Evolutionary conservation across 2,113 vertebrate species (phyloP), one percentile per base, ranked within the genome.

Genomic region (Malurus alboscapulatus): DNA sequence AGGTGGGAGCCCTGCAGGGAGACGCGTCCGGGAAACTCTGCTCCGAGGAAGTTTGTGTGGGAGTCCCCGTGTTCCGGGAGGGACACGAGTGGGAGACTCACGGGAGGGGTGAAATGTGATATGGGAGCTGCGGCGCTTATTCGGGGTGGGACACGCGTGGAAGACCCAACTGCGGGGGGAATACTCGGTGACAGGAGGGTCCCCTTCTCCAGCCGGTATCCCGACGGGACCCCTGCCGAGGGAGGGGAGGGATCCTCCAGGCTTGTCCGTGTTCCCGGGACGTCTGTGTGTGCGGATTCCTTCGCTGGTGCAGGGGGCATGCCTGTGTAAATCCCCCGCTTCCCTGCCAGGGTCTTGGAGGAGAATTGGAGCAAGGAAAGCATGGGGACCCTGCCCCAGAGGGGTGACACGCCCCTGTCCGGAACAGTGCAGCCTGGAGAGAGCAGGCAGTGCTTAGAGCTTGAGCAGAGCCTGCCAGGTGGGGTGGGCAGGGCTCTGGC

Each of bases 381-480:
- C 20, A 5, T 5, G 27, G 16, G 29, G 9, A 26, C 24, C 21
- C 45, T 44, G 12, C 7, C 47, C 15, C 54, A 14, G 6, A 1
- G 19, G 8, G 1, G 4, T 71, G 78, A 8, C 21, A 47, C 44
- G 36, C 13, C 26, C 5, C 38, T 48, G 20, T 5, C 21, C 1
- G 0, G 1, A 29, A n/a, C 11, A 0, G 22, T 12, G 20, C 6
- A 1, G 29, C 2, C 27, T 12, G 26, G 51, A 76, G 36, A 30
- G 30, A 30, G 15, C 19, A 54, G 75, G 21, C 32, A 44, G 47
- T 0, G 4, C 53, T 34, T 7, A 44, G n/a, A 65, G 14, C 10
- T 8, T 12, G 7, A 61, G 15, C 15, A 2, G n/a, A 47, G 40
- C 48, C 67, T 80, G 34, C 47, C 36, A 29, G 42, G 7, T 26